phyloP scores from a whole-genome alignment of 1,140 invertebrate genomes.

The Brachionus angularis region DNA sequence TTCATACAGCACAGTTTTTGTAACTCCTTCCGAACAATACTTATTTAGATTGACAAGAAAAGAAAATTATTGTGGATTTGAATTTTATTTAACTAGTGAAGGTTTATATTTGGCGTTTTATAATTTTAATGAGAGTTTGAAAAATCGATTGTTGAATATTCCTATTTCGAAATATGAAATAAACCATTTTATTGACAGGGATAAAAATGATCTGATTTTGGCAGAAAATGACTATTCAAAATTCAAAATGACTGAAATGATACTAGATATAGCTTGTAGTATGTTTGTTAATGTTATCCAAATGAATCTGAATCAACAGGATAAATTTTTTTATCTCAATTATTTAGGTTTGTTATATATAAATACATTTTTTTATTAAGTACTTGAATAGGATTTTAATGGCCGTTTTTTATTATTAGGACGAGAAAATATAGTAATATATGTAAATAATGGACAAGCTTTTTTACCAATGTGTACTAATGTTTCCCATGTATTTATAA shows the following conservation, averaged over 20 bases:
- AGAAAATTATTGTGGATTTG: neutral
- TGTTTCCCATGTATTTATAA: neutral
- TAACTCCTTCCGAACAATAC: neutral
- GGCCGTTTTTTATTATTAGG: neutral
- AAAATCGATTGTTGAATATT: neutral
- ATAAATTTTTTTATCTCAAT: too few relatives aligned
- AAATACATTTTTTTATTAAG: too few relatives aligned
- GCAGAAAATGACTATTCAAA: neutral
- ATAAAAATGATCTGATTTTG: neutral
- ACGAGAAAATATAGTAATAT: neutral
- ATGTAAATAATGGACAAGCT: constrained; percentile 9
- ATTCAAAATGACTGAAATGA: too few relatives aligned
- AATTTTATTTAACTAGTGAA: neutral
- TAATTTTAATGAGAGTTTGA: neutral
- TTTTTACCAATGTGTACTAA: neutral
- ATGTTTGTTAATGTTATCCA: too few relatives aligned
- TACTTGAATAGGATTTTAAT: neutral
- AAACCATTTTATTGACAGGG: neutral
- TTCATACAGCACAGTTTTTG: neutral
- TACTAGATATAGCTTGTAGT: too few relatives aligned
- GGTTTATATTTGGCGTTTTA: neutral
- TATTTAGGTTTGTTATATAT: too few relatives aligned
- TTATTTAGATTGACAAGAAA: neutral
- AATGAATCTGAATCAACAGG: too few relatives aligned
- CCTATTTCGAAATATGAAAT: neutral